Evolutionary conservation across 2,797 vertebrate species (phyloP).

Genomic region (Lacerta viridis): DNA sequence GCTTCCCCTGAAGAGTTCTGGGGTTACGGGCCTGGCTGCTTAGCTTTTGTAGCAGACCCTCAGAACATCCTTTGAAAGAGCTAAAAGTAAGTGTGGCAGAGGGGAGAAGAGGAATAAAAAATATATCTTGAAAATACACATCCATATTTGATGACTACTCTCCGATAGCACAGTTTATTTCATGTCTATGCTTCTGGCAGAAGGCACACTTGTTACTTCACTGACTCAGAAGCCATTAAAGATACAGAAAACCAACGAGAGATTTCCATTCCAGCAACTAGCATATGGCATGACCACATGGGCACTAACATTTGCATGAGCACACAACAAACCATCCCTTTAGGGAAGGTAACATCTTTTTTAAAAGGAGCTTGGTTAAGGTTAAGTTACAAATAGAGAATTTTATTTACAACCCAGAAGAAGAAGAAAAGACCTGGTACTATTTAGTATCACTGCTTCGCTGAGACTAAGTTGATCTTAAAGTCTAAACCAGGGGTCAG

Average conservation of each 20-base stretch:
- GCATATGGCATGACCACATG: conserved; percentile 24
- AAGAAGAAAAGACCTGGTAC: not conserved
- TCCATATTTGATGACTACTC: conserved; percentile 67
- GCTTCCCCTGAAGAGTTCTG: not conserved
- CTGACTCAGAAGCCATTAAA: conserved; percentile 71
- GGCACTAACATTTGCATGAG: conserved; percentile 33
- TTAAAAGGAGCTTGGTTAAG: conserved; percentile 56
- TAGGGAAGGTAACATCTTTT: conserved; percentile 51
- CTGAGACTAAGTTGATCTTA: not conserved
- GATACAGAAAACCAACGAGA: conserved; percentile 64
- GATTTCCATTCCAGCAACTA: conserved; percentile 54
- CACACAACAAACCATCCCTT: conserved; percentile 49
- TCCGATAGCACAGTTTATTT: conserved; percentile 40
- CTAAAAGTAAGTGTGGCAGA: not conserved
- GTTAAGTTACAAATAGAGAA: not conserved
- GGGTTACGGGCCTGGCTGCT: not conserved
- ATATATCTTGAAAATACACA: conserved; percentile 56
- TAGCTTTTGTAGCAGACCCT: not conserved
- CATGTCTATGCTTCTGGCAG: conserved; percentile 61
- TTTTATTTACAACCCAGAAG: not conserved
- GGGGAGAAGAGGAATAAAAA: conserved; percentile 11
- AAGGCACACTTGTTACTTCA: conserved; percentile 61
- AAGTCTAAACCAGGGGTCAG: not conserved
- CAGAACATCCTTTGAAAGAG: not conserved
- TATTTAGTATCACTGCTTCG: not conserved